Evolutionary conservation across 2,888 invertebrate genomes (phyloP).

Genomic region (Amitus sp.): DNA sequence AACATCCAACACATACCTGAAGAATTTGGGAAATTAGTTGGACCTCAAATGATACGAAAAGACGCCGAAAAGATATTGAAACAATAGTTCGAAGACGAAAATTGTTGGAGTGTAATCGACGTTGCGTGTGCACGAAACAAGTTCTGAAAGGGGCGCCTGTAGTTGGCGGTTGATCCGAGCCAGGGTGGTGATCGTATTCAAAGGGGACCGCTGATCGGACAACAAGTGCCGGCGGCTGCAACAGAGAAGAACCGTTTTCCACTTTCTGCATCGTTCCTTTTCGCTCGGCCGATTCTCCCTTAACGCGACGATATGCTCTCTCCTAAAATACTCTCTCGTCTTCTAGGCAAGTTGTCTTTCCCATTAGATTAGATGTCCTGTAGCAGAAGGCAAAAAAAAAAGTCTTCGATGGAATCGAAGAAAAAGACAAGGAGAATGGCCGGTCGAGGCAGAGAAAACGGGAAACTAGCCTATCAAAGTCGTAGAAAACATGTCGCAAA

Average conservation of each 20-base stretch:
- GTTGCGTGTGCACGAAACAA: conserved; percentile 52
- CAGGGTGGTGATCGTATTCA: conserved; percentile 59
- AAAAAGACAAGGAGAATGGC: conserved; percentile 19
- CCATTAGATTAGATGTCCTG: conserved; percentile 58
- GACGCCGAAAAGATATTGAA: conserved; percentile 8
- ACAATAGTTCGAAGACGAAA: neutral
- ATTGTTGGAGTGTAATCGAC: conserved; percentile 42
- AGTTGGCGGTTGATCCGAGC: conserved; percentile 42
- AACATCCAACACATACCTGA: no score
- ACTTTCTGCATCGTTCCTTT: conserved; percentile 25
- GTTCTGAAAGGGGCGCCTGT: conserved; percentile 45
- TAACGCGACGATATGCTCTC: conserved; percentile 29
- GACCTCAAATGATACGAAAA: conserved; percentile 47
- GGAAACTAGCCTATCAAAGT: conserved; percentile 27
- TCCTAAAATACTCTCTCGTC: conserved; percentile 50
- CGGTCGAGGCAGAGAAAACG: conserved; percentile 17
- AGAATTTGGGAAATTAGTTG: no score
- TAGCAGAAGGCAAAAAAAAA: conserved; percentile 40
- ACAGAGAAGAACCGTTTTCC: conserved; percentile 50
- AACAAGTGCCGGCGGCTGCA: conserved; percentile 61
- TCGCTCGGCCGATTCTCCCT: conserved; percentile 34
- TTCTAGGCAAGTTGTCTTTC: conserved; percentile 46
- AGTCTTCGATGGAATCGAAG: conserved; percentile 8
- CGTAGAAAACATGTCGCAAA: conserved; percentile 10
- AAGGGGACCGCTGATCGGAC: conserved; percentile 59